These are phyloP conservation scores for Macroglossus sobrinus DNA, from an alignment of 2,113 vertebrate species.

Conservation along the genomic window DNA sequence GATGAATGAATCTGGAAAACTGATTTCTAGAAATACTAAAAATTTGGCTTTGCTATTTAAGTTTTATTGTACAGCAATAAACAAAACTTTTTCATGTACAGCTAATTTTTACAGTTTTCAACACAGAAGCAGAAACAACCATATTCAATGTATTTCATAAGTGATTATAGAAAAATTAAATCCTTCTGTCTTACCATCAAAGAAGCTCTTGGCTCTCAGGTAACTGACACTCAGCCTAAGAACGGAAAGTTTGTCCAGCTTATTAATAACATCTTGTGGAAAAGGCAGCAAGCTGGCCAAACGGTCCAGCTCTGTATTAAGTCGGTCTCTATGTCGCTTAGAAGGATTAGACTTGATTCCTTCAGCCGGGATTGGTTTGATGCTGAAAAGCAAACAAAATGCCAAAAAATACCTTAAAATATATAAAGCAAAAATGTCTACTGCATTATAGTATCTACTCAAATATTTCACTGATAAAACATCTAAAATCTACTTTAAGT, in stretches of 20 bases:
- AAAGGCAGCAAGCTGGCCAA: slow-evolving; percentile 89
- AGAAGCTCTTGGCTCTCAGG: slow-evolving; percentile 91
- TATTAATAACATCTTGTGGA: slow-evolving; percentile 88
- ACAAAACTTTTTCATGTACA: slow-evolving; percentile 24
- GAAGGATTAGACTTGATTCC: slow-evolving; percentile 90
- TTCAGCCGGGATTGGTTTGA: slow-evolving; percentile 82
- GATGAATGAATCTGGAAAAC: slow-evolving; percentile 57
- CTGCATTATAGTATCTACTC: neutral
- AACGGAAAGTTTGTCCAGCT: slow-evolving; percentile 91
- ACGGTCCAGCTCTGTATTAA: slow-evolving; percentile 89
- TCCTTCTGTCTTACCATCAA: slow-evolving; percentile 85
- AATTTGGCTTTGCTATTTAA: neutral
- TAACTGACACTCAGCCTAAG: slow-evolving; percentile 92
- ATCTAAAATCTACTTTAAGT: slow-evolving; percentile 26
- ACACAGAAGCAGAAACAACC: neutral
- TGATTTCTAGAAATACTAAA: slow-evolving; percentile 45
- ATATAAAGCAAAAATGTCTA: neutral
- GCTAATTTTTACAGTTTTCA: slow-evolving; percentile 51
- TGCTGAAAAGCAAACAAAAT: slow-evolving; percentile 74
- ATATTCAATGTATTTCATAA: slow-evolving; percentile 3
- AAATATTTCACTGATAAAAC: slow-evolving; percentile 19
- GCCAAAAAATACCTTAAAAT: neutral
- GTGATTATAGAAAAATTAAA: slow-evolving; percentile 50
- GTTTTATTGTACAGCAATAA: neutral
- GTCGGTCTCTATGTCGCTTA: slow-evolving; percentile 89